Conservation (phyloP, 2,113 vertebrate genomes). For the Upupa epops region DNA sequence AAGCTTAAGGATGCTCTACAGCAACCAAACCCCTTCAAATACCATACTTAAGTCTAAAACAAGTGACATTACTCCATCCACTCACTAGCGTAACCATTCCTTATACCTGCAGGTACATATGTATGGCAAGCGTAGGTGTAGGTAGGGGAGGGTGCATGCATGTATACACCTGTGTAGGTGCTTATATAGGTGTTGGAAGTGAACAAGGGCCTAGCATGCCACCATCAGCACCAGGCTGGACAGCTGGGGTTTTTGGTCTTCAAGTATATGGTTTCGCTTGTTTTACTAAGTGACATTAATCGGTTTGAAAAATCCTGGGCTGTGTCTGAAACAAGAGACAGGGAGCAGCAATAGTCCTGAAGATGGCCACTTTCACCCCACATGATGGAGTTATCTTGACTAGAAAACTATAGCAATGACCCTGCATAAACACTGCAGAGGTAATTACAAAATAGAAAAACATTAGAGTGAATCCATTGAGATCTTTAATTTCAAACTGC, state of each 20-base stretch:
- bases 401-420: constrained; percentile 16
- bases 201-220: neutral
- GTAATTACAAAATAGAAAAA: constrained; percentile 61
- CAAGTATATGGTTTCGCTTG: neutral
- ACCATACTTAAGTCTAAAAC: neutral
- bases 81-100: neutral
- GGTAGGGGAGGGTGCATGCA: too few relatives aligned
- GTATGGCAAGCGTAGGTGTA: neutral
- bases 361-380: neutral
- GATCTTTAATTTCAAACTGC: constrained; percentile 53
- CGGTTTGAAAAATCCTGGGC: neutral
- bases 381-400: neutral
- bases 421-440: neutral
- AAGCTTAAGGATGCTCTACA: neutral
- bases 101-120: neutral
- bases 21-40: neutral
- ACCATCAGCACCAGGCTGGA: neutral
- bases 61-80: neutral
- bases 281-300: neutral
- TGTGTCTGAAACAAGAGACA: neutral
- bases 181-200: neutral
- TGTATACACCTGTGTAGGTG: neutral
- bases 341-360: neutral
- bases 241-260: neutral
- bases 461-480: constrained; percentile 23